Conservation (phyloP, 2,797 vertebrate species). For the Threskiornis aethiopicus region DNA sequence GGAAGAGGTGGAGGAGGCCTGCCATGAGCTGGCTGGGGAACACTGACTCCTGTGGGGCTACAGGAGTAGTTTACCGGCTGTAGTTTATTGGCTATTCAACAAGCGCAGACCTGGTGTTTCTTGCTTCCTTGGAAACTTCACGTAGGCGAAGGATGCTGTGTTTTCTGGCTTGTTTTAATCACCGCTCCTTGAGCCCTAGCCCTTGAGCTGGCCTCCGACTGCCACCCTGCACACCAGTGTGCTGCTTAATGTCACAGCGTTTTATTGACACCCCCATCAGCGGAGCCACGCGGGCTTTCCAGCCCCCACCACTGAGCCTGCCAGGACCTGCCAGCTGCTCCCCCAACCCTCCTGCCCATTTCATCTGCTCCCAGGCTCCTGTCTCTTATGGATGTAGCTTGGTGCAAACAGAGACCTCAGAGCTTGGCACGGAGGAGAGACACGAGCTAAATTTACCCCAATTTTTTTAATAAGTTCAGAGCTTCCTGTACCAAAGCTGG, state of each 20-base stretch:
- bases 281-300: accelerated
- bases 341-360: neutral
- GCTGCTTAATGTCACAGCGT: neutral
- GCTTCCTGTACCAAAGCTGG: neutral
- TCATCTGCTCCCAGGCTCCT: neutral
- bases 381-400: neutral
- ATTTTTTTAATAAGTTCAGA: neutral
- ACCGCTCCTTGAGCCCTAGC: accelerated
- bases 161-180: neutral
- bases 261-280: neutral
- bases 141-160: neutral
- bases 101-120: neutral
- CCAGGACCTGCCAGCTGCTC: neutral
- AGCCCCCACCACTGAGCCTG: neutral
- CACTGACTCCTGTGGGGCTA: neutral
- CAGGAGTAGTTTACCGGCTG: no score
- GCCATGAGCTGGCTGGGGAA: neutral
- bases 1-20: neutral
- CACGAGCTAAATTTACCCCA: neutral
- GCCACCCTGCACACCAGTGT: neutral
- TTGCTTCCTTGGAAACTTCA: neutral
- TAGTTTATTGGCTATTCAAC: neutral
- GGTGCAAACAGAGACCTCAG: neutral
- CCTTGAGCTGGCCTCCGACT: neutral
- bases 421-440: neutral